A percentile compares a stretch with the other conserved stretches of the same genome.
Conservation (phyloP, 2,888 invertebrate species). For the Baccha elongata region DNA sequence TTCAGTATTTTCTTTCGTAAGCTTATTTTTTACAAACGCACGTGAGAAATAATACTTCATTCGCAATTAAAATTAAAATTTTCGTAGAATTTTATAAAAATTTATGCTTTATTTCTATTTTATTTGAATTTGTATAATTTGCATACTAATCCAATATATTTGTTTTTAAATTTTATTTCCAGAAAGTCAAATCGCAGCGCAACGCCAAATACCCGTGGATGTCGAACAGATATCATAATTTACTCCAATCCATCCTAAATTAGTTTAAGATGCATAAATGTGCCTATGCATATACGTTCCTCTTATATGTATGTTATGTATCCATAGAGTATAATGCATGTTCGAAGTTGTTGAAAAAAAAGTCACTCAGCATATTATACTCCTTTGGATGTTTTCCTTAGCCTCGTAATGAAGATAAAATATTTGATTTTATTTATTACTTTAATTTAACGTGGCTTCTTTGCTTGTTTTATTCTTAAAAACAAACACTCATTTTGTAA, state of each 20-base stretch:
- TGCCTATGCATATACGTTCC: constrained; percentile 56
- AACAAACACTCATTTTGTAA: constrained; percentile 51
- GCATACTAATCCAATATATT: background rate
- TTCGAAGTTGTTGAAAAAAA: constrained; percentile 30
- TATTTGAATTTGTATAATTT: background rate
- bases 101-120: too few species aligned
- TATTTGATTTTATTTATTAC: constrained; percentile 6
- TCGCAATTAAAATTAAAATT: too few species aligned
- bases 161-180: constrained; percentile 55
- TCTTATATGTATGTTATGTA: constrained; percentile 50
- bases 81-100: too few species aligned
- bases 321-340: constrained; percentile 17
- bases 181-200: constrained; percentile 75
- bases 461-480: background rate
- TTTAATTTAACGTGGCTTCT: constrained; percentile 7
- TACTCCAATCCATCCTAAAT: constrained; percentile 25
- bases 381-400: constrained; percentile 11
- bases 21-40: too few species aligned
- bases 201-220: constrained; percentile 71
- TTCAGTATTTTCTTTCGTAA: too few species aligned
- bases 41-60: too few species aligned
- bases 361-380: constrained; percentile 42
- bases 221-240: constrained; percentile 75
- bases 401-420: background rate
- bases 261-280: constrained; percentile 28